Evolutionary conservation across 2,797 vertebrate species (phyloP).

Genomic region (Aulostomus chinensis): DNA sequence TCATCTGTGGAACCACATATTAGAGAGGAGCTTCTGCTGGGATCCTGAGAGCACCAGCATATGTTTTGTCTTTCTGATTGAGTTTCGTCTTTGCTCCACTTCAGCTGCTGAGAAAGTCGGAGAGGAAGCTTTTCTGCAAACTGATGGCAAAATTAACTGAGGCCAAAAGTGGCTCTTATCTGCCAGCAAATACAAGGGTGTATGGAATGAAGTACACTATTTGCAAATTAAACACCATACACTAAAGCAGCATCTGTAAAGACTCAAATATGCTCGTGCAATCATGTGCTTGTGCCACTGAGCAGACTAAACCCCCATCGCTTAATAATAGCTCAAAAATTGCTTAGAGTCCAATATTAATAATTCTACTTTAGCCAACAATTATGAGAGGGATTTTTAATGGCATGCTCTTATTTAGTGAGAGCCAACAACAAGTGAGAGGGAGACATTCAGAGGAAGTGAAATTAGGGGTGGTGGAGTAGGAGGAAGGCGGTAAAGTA

Average conservation of each 20-base stretch:
- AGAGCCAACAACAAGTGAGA: conserved; percentile 3
- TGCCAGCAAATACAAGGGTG: conserved; percentile 52
- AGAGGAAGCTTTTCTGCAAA: conserved; percentile 59
- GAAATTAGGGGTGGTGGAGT: conserved; percentile 11
- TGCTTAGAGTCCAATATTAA: too few species aligned
- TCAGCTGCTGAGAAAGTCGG: conserved; percentile 56
- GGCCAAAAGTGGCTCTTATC: conserved; percentile 65
- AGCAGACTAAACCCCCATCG: too few species aligned
- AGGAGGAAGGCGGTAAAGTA: conserved; percentile 24
- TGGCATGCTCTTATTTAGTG: conserved; percentile 43
- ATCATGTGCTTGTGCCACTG: conserved; percentile 53
- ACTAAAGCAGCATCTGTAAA: conserved; percentile 38
- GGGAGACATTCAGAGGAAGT: conserved; percentile 1
- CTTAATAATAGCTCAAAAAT: too few species aligned
- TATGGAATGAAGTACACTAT: conserved; percentile 40
- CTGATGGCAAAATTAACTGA: conserved; percentile 72
- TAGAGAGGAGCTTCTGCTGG: conserved; percentile 74
- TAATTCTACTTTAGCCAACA: too few species aligned
- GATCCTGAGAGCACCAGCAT: conserved; percentile 75
- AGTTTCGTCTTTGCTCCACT: conserved; percentile 67
- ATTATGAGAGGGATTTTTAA: too few species aligned
- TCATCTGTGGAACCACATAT: conserved; percentile 85
- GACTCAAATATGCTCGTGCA: conserved; percentile 29
- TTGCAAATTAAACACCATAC: conserved; percentile 49
- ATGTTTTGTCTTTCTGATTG: conserved; percentile 80